Conservation (phyloP, 2,113 vertebrate species). For the Cyanoramphus novaezelandiae region DNA sequence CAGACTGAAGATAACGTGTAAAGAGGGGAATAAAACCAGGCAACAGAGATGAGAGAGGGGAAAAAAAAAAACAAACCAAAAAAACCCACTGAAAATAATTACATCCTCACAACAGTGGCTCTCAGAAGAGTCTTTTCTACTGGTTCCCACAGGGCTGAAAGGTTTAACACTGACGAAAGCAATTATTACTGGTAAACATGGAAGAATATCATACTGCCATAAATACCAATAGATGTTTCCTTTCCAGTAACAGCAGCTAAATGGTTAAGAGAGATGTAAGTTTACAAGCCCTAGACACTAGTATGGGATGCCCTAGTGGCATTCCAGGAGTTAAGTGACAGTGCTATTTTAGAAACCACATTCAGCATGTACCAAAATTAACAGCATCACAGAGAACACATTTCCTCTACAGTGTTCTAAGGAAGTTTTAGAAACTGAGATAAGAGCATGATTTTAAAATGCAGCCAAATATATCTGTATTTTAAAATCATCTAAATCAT, state of each 20-base stretch:
- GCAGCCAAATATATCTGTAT: neutral
- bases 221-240: neutral
- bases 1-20: neutral
- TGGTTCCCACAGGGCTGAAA: neutral
- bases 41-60: neutral
- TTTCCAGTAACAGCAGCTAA: neutral
- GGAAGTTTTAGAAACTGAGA: neutral
- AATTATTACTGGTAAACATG: neutral
- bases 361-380: neutral
- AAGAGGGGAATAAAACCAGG: neutral
- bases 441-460: neutral
- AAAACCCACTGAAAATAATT: neutral
- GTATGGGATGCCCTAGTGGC: neutral
- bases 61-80: rapidly evolving
- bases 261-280: neutral
- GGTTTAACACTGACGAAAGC: neutral
- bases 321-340: constrained; percentile 11
- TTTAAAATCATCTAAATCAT: neutral
- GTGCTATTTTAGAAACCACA: neutral
- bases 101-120: neutral
- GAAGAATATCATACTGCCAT: neutral
- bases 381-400: neutral
- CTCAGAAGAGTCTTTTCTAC: neutral
- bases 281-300: neutral
- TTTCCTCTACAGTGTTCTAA: neutral